Base-by-base conservation (phyloP, 2,797 vertebrate species). In the Adelosebastes latens region DNA sequence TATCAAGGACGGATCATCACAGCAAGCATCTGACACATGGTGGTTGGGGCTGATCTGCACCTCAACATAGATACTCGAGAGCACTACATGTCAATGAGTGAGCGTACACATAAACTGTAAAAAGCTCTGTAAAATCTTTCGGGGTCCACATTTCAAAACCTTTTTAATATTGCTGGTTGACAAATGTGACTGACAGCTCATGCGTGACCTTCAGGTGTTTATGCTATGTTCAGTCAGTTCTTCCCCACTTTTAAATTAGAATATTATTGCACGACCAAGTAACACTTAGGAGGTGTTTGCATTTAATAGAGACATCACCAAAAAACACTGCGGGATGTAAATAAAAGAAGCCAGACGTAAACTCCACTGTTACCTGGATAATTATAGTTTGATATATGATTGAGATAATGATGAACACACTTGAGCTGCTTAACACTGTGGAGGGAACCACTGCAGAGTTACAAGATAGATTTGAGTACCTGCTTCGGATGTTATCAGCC, bases 1-100 rank as follows among this genome's bases (percentile, higher is more conserved):
- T 63, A 78, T 76, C 4, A 20, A 75, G 69, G 62, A 7, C 53
- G 39, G 68, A 58, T 34, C 68, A 80, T 39, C 65, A 13, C 49
- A 31, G 13, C 59, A 14, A 10, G 5, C 16, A 25, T 63, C 49
- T 70, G 46, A 68, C 31, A 34, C 18, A 49, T 1, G 31, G 46
- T 24, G 64, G 27, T 14, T 24, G 18, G 25, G 24, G 36, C 62
- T 11, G 25, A 69, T 55, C n/a, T 16, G 49, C 66, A 34, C 49
- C n/a, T 34, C n/a, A 24, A 25, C n/a, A 24, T 9, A 16, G 16
- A 20, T 53, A 32, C 7, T 8, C 2, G 13, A 27, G 63, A 42
- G 13, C 62, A 42, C 16, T 49, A 7, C 4, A 14, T 52, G 25
- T 52, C 64, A 5, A 18, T 63, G n/a, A 36, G 24, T 46, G 8